A percentile compares a stretch with the other conserved stretches of the same genome.
These are phyloP conservation scores for Physocephala rufipes DNA, from an alignment of 2,888 invertebrate genomes.

Conservation along the genomic window DNA sequence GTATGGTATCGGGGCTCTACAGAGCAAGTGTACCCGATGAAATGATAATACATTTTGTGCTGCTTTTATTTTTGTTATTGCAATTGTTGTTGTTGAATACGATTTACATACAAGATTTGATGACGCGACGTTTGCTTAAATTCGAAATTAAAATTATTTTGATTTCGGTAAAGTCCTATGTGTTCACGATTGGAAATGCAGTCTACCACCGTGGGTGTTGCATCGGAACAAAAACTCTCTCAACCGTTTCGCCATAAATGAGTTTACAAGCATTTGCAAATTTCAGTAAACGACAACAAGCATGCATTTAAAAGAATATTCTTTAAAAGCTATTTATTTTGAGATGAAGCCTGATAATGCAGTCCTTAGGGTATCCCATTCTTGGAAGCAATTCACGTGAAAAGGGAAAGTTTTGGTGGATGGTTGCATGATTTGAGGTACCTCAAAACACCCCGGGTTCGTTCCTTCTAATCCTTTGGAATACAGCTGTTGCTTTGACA, in stretches of 20 bases:
- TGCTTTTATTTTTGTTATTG: no score
- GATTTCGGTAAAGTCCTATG: neutral
- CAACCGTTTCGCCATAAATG: conserved; percentile 22
- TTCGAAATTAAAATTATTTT: conserved; percentile 57
- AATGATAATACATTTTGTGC: neutral
- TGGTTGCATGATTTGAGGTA: neutral
- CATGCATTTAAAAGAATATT: conserved; percentile 15
- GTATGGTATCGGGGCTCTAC: no score
- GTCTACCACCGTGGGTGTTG: no score
- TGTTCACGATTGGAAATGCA: no score
- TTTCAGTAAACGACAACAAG: conserved; percentile 22
- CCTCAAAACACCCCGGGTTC: neutral
- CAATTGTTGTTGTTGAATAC: conserved; percentile 14
- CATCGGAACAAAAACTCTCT: conserved; percentile 12
- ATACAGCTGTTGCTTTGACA: conserved; percentile 27
- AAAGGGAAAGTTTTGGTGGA: conserved; percentile 11
- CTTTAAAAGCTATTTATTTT: conserved; percentile 46
- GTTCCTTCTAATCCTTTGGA: conserved; percentile 2
- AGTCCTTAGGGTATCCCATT: conserved; percentile 4
- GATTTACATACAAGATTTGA: conserved; percentile 52
- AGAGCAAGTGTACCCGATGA: no score
- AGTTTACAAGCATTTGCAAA: conserved; percentile 23
- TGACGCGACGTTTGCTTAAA: conserved; percentile 59
- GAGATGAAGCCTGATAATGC: conserved; percentile 41
- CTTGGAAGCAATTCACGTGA: neutral